Conservation (phyloP, 2,113 vertebrate genomes). For the Oryctolagus cuniculus region mOryCun1.1 NC_091449.1:65404001-65404500, state of each 20-base stretch:
- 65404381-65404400: rapidly evolving
- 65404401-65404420: background rate
- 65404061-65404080: too few relatives aligned
- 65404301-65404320: background rate
- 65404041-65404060: background rate
- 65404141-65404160: background rate
- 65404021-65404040: too few relatives aligned
- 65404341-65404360: background rate
- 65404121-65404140: background rate
- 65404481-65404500: background rate
- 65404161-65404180: background rate
- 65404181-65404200: background rate
- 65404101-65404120: background rate
- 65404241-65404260: background rate
- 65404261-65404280: background rate
- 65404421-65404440: too few relatives aligned
- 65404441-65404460: too few relatives aligned
- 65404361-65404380: too few relatives aligned
- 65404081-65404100: background rate
- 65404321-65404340: rapidly evolving
- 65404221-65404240: background rate
- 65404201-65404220: background rate
- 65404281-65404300: too few relatives aligned
- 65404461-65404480: background rate
- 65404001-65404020: background rate